Evolutionary conservation across 2,113 vertebrate species (phyloP).

Genomic region (Paralichthys olivaceus): DNA sequence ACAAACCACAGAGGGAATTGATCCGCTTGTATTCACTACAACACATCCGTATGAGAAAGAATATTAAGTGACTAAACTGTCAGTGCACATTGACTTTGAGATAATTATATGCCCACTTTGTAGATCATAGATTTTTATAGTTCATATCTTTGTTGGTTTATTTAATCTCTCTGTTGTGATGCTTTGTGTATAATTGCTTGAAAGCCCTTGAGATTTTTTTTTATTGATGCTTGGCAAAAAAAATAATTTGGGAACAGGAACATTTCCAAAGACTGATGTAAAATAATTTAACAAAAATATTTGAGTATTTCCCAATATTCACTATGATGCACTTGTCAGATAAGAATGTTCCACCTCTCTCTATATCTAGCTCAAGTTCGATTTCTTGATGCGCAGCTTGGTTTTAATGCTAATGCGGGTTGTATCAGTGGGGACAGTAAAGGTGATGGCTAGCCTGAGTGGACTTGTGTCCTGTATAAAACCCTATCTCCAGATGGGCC

Average conservation of each 20-base stretch:
- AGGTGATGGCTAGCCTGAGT: conserved; percentile 70
- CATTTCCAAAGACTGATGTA: conserved; percentile 5
- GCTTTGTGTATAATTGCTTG: conserved; percentile 12
- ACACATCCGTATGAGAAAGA: conserved; percentile 13
- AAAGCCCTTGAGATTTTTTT: not conserved
- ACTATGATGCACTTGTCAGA: conserved; percentile 14
- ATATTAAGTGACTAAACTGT: conserved; percentile 19
- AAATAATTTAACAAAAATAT: not conserved
- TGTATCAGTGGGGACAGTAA: conserved; percentile 58
- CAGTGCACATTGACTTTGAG: not conserved
- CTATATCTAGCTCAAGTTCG: conserved; percentile 38
- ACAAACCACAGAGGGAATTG: conserved; percentile 21
- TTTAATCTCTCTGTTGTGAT: conserved; percentile 7
- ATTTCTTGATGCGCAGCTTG: conserved; percentile 38
- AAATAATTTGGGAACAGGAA: not conserved
- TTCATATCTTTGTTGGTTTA: not conserved
- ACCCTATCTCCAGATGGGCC: conserved; percentile 66
- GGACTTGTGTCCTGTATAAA: conserved; percentile 70
- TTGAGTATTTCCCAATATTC: conserved; percentile 1
- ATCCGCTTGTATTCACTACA: conserved; percentile 48
- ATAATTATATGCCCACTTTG: not conserved
- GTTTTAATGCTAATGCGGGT: conserved; percentile 66
- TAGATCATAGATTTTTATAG: not conserved
- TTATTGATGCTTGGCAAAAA: not conserved
- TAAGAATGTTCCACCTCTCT: conserved; percentile 3